These are phyloP conservation scores for Pollenia griseotomentosa DNA, from an alignment of 2,888 invertebrate genomes.

Conservation along the genomic window DNA sequence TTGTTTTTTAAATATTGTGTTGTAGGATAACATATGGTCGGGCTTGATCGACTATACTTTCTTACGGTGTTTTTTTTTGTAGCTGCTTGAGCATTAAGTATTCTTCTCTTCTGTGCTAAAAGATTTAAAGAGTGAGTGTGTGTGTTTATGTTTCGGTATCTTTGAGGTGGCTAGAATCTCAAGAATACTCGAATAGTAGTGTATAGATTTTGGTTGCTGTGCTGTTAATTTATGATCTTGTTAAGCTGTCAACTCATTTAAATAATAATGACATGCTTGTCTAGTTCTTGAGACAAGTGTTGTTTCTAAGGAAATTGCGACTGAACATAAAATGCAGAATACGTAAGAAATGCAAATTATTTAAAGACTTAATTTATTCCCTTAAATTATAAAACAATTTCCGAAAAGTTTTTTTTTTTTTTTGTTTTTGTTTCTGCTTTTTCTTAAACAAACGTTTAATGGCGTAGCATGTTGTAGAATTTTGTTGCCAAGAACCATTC, in stretches of 20 bases:
- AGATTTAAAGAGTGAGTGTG: too few relatives aligned
- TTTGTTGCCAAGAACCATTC: slow-evolving; percentile 53
- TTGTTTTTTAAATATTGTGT: too few relatives aligned
- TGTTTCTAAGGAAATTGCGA: slow-evolving; percentile 56
- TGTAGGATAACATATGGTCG: too few relatives aligned
- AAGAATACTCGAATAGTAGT: too few relatives aligned
- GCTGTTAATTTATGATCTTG: slow-evolving; percentile 54
- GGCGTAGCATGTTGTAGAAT: slow-evolving; percentile 27
- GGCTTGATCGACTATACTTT: too few relatives aligned
- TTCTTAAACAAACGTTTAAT: slow-evolving; percentile 1
- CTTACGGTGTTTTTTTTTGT: too few relatives aligned
- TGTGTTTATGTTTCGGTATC: too few relatives aligned
- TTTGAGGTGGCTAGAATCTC: too few relatives aligned
- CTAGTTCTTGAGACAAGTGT: background rate
- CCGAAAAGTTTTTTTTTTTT: slow-evolving; percentile 9
- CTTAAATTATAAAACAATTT: slow-evolving; percentile 44
- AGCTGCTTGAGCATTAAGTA: too few relatives aligned
- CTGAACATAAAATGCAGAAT: background rate
- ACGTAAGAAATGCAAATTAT: background rate
- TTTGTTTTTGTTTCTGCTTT: slow-evolving; percentile 9
- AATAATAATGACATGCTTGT: background rate
- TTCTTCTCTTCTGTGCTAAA: too few relatives aligned
- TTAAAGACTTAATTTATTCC: slow-evolving; percentile 47
- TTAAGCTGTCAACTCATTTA: slow-evolving; percentile 46
- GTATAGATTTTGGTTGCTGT: background rate